Evolutionary conservation across 2,888 invertebrate species (phyloP).

Genomic region (Anorthoa munda): DNA sequence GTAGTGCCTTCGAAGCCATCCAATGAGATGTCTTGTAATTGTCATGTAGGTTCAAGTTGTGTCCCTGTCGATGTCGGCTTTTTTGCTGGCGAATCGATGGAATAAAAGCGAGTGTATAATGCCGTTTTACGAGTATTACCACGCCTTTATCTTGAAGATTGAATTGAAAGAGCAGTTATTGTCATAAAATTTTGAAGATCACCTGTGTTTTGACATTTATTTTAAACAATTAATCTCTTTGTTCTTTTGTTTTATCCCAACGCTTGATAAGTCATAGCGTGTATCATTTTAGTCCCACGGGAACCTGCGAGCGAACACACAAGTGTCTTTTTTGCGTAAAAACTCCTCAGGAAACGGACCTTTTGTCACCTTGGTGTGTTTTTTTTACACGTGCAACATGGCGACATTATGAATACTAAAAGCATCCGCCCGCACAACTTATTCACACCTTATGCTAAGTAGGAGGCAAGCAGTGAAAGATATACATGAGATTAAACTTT

Average conservation of each 20-base stretch:
- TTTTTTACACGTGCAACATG: slow-evolving; percentile 56
- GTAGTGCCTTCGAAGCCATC: slow-evolving; percentile 5
- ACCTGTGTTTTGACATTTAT: not conserved
- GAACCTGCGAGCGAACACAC: slow-evolving; percentile 21
- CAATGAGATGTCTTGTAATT: slow-evolving; percentile 29
- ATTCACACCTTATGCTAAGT: slow-evolving; percentile 50
- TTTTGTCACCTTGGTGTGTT: slow-evolving; percentile 47
- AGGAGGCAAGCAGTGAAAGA: slow-evolving; percentile 6
- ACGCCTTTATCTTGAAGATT: slow-evolving; percentile 43
- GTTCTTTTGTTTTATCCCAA: not conserved
- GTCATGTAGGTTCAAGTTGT: slow-evolving; percentile 49
- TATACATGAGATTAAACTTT: slow-evolving; percentile 10
- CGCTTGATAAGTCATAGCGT: slow-evolving; percentile 6
- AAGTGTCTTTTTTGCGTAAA: slow-evolving; percentile 45
- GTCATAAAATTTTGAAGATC: not conserved
- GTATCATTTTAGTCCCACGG: slow-evolving; percentile 36
- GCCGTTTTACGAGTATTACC: slow-evolving; percentile 21
- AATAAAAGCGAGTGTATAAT: slow-evolving; percentile 40
- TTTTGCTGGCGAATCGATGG: slow-evolving; percentile 48
- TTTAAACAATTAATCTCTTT: not conserved
- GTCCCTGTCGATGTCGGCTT: slow-evolving; percentile 29
- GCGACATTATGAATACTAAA: slow-evolving; percentile 64
- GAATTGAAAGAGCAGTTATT: slow-evolving; percentile 10
- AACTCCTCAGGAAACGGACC: slow-evolving; percentile 43
- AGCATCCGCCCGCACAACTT: slow-evolving; percentile 51